A percentile compares a stretch with the other conserved stretches of the same genome.
Conservation (phyloP, 2,888 invertebrate species). For the Thymelicus lineola region DNA sequence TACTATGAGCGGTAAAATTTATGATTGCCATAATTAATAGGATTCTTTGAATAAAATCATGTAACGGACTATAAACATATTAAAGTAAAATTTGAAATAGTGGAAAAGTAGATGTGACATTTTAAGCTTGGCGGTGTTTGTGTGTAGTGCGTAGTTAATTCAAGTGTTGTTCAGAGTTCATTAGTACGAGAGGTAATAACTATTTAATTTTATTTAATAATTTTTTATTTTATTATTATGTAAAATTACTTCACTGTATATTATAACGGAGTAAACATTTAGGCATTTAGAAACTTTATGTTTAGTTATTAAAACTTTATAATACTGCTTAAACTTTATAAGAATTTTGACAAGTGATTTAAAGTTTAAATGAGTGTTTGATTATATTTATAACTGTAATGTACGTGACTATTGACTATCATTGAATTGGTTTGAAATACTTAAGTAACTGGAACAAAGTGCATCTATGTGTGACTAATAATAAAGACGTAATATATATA, state of each 20-base stretch:
- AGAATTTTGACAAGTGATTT: no score
- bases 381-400: no score
- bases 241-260: no score
- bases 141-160: background rate
- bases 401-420: no score
- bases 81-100: background rate
- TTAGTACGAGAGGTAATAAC: background rate
- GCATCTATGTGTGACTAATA: background rate
- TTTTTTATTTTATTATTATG: no score
- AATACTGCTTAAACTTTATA: background rate
- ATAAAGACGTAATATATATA: background rate
- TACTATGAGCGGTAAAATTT: conserved; percentile 41
- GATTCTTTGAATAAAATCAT: background rate
- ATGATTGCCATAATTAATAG: background rate
- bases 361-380: no score
- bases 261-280: background rate
- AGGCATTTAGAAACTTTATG: background rate
- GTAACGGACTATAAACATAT: background rate
- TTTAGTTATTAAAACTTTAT: background rate
- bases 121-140: no score
- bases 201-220: no score
- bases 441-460: background rate
- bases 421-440: background rate
- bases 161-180: background rate
- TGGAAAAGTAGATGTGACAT: background rate